Percentiles rank a stretch among this genome's conserved stretches.
phyloP scores from a whole-genome alignment of 30 jellyfish, hydroid and myxozoan genomes.

The Sanderia malayensis region DNA sequence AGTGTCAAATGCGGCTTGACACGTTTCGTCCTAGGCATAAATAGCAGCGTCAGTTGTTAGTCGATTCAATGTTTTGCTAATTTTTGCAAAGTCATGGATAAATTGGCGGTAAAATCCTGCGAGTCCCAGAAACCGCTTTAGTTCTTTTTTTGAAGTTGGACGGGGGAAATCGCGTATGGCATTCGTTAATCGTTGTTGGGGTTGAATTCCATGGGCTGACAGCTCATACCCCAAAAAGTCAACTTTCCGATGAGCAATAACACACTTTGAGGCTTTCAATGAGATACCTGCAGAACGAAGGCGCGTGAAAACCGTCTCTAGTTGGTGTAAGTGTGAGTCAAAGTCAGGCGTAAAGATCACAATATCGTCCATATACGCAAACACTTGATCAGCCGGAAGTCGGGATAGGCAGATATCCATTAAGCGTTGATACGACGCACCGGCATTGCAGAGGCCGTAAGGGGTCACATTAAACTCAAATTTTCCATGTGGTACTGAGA shows the following conservation, averaged over 20 bases:
- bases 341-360: conserved; percentile 21
- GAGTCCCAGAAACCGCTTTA: conserved; percentile 24
- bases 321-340: conserved; percentile 20
- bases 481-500: neutral
- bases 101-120: conserved; percentile 27
- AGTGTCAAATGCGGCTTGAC: neutral
- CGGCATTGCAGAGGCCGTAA: neutral
- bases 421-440: neutral
- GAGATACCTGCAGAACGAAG: conserved; percentile 2
- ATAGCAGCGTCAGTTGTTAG: neutral
- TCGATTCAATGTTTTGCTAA: conserved; percentile 15
- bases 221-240: conserved; percentile 17
- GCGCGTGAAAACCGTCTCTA: conserved; percentile 20
- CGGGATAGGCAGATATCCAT: neutral
- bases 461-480: neutral
- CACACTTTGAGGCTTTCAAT: neutral
- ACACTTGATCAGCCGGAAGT: neutral
- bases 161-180: conserved; percentile 9
- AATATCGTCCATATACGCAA: neutral
- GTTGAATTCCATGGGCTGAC: neutral
- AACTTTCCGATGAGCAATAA: neutral
- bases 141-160: conserved; percentile 7
- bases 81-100: conserved; percentile 7
- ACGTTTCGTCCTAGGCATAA: neutral
- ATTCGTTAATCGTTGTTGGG: conserved; percentile 9